A percentile compares a stretch with the other conserved stretches of the same genome.
phyloP scores from a whole-genome alignment of 2,888 invertebrate species.

The Harpalus rufipes region DNA sequence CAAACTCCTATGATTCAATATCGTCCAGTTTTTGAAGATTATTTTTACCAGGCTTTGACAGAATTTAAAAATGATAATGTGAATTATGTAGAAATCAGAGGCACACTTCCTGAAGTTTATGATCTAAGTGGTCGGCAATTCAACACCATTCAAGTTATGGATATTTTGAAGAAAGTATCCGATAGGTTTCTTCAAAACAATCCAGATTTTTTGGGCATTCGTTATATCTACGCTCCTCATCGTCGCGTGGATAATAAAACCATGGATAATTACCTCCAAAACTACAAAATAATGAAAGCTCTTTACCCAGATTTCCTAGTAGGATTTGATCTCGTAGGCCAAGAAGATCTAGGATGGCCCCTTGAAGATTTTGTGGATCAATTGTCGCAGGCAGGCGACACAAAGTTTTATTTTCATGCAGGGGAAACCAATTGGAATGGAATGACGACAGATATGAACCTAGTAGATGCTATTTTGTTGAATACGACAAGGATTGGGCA shows the following conservation, averaged over 20 bases:
- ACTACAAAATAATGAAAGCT: conserved; percentile 75
- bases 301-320: conserved; percentile 83
- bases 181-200: conserved; percentile 79
- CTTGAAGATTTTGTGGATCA: conserved; percentile 81
- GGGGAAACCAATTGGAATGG: conserved; percentile 90
- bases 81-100: conserved; percentile 81
- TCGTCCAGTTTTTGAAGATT: conserved; percentile 79
- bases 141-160: conserved; percentile 77
- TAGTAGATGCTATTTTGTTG: conserved; percentile 87
- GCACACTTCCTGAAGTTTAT: conserved; percentile 79
- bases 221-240: conserved; percentile 81
- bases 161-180: conserved; percentile 77
- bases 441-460: conserved; percentile 84
- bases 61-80: conserved; percentile 83
- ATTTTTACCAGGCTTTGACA: conserved; percentile 79
- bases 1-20: conserved; percentile 79
- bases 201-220: conserved; percentile 81
- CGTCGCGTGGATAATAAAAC: conserved; percentile 76
- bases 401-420: conserved; percentile 87
- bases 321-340: conserved; percentile 90
- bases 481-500: conserved; percentile 86
- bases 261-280: conserved; percentile 73
- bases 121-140: conserved; percentile 80
- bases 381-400: conserved; percentile 75
- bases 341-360: conserved; percentile 85